Base-by-base conservation (phyloP, 1,140 invertebrate genomes). In the Lasioglossum albipes region DNA sequence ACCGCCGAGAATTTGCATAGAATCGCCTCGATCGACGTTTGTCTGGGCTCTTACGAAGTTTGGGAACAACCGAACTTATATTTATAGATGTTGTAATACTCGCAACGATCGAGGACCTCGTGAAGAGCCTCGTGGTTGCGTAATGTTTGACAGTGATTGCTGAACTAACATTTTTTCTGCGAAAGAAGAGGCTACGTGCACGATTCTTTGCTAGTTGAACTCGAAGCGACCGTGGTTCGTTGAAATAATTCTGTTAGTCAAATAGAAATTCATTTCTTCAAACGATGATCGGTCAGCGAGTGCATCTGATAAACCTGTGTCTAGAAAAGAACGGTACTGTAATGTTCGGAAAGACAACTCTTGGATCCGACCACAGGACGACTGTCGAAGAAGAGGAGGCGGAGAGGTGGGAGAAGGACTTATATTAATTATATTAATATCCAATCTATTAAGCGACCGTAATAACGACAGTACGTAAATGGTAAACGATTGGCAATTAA, bases 91-190 rank as follows among this genome's bases (percentile, higher is more conserved):
- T 59, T 77, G 12, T 65, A 18, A 61, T 7, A 18, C 52, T 65
- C 4, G 0, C 27, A 12, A 64, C 45, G 12, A 7, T 10, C 27
- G 9, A 9, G 12, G 31, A 65, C 13, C 27, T 64, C 27, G 27
- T 16, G 18, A 65, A 7, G 2, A 2, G 54, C 12, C 10, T 1
- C 52, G 45, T 12, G 0, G 5, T 77, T 62, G 22, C 20, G 12
- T 22, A 62, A 77, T 70, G 16, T 77, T 77, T 49, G 57, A 12
- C 22, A 75, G 57, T 20, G 5, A 68, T 42, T 64, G 45, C 1
- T 18, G 13, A 54, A n/a, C n/a, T 18, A 45, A 62, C 61, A n/a
- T 3, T 31, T 52, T 12, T 36, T 7, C 27, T 2, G 36, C 36
- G 36, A 4, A 36, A 36, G 36, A 36, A 5, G 36, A 36, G 36